phyloP scores from a whole-genome alignment of 2,113 vertebrate genomes.

The Lepus americanus region DNA sequence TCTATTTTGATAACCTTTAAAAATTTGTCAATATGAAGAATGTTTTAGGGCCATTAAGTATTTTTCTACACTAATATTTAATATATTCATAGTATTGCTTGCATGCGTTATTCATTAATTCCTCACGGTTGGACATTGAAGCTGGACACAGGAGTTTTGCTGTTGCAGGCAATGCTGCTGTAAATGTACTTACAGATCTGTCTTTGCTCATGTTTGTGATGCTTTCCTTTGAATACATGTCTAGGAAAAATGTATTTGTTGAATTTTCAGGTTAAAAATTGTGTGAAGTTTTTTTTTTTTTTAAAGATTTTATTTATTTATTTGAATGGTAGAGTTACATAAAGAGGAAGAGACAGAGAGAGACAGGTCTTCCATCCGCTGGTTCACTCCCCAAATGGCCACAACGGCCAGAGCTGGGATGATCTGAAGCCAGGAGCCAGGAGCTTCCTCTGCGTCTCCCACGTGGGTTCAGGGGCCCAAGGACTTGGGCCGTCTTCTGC shows the following conservation, averaged over 20 bases:
- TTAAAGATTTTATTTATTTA: no score
- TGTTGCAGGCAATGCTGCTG: not conserved
- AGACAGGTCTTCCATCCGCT: no score
- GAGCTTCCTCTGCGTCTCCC: no score
- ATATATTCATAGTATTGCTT: not conserved
- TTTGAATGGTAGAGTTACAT: no score
- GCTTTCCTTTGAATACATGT: constrained; percentile 42
- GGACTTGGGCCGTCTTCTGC: no score
- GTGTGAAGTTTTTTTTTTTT: no score
- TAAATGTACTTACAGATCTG: not conserved
- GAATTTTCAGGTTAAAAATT: not conserved
- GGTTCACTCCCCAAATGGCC: no score
- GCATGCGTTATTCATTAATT: not conserved
- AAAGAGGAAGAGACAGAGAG: no score
- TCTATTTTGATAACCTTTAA: not conserved
- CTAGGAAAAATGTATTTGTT: constrained; percentile 1
- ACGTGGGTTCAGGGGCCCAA: no score
- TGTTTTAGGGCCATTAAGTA: not conserved
- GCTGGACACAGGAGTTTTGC: not conserved
- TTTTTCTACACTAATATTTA: constrained; percentile 13
- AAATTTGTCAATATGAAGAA: not conserved
- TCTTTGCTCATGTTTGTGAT: not conserved
- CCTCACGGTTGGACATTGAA: not conserved
- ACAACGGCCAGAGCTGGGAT: no score
- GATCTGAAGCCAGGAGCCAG: no score